phyloP scores from a whole-genome alignment of 2,113 vertebrate genomes.

The Otis tarda region DNA sequence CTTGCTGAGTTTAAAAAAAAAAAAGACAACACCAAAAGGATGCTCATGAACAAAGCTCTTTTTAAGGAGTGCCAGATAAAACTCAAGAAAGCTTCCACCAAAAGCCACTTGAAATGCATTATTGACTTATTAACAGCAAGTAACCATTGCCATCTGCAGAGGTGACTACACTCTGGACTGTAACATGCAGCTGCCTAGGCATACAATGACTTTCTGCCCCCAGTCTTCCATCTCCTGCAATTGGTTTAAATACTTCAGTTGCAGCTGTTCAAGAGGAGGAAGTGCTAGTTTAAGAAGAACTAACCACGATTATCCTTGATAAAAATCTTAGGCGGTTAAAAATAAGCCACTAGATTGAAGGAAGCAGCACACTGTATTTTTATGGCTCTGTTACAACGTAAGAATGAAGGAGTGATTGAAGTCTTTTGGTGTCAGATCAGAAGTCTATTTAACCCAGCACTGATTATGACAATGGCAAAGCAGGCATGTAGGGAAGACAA shows the following conservation, averaged over 20 bases:
- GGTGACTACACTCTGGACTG: background rate
- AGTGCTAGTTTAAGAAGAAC: background rate
- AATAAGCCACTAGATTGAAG: background rate
- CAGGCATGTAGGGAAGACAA: background rate
- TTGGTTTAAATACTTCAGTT: background rate
- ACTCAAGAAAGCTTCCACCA: background rate
- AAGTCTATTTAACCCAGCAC: background rate
- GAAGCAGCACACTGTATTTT: background rate
- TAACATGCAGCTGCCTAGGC: background rate
- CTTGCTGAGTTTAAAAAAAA: background rate
- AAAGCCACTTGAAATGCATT: background rate
- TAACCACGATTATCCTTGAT: background rate
- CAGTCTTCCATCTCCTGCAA: background rate
- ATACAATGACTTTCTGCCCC: background rate
- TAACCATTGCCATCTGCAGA: background rate
- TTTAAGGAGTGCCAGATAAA: background rate
- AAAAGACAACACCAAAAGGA: background rate
- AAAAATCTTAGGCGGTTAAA: background rate
- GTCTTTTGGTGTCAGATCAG: background rate
- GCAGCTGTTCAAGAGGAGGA: background rate
- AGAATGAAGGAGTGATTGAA: background rate
- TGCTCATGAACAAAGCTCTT: background rate
- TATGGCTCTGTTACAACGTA: background rate
- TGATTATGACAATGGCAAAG: background rate
- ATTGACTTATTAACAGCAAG: background rate